Conservation (phyloP, 2,113 vertebrate species). For the Otolemur garnettii region DNA sequence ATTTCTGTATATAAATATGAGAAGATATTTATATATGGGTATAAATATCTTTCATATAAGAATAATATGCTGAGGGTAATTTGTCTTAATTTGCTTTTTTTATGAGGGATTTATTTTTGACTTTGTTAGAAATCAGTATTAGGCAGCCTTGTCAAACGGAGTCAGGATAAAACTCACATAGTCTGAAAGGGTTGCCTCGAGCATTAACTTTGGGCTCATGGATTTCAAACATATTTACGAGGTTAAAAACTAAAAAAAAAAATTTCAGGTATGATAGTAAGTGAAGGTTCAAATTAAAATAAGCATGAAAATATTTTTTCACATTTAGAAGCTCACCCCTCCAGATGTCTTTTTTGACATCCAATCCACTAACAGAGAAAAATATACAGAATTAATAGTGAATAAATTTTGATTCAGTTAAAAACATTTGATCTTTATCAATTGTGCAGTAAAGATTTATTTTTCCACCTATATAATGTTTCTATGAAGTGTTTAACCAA, state of each 20-base stretch:
- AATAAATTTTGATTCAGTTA: slow-evolving; percentile 73
- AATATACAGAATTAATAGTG: slow-evolving; percentile 72
- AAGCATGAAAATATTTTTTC: slow-evolving; percentile 74
- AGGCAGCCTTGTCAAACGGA: slow-evolving; percentile 73
- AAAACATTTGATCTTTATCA: slow-evolving; percentile 76
- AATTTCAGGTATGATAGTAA: slow-evolving; percentile 68
- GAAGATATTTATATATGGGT: neutral
- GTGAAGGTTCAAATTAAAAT: slow-evolving; percentile 69
- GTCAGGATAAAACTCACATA: slow-evolving; percentile 78
- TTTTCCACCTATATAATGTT: slow-evolving; percentile 77
- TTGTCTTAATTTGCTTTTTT: slow-evolving; percentile 65
- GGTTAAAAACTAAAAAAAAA: slow-evolving; percentile 60
- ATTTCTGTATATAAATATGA: slow-evolving; percentile 37
- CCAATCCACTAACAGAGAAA: slow-evolving; percentile 71
- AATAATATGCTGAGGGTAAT: neutral
- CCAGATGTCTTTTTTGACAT: slow-evolving; percentile 67
- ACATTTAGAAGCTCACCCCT: slow-evolving; percentile 75
- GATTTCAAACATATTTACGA: slow-evolving; percentile 78
- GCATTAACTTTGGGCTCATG: slow-evolving; percentile 46
- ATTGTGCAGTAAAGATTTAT: slow-evolving; percentile 72
- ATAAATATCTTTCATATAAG: neutral
- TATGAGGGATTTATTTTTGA: slow-evolving; percentile 78
- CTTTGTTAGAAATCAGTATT: slow-evolving; percentile 79
- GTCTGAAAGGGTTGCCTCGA: slow-evolving; percentile 43
- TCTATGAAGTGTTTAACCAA: slow-evolving; percentile 38